These are phyloP conservation scores for Vanessa atalanta DNA, from an alignment of 1,140 invertebrate genomes.

Conservation along the genomic window DNA sequence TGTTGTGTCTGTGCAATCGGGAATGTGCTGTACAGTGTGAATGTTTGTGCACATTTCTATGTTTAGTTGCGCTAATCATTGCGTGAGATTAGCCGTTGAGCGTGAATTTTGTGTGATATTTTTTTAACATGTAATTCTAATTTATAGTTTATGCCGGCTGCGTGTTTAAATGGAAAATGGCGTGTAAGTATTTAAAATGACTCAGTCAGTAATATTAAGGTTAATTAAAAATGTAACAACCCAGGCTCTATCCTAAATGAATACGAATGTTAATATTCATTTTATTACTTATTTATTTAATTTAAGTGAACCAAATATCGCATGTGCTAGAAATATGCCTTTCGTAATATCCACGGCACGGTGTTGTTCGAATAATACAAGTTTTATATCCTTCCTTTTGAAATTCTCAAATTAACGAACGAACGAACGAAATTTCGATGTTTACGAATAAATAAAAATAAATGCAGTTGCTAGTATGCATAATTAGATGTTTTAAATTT, in stretches of 20 bases:
- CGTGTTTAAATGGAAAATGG: conserved; percentile 40
- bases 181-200: conserved; percentile 40
- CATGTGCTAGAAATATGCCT: no score
- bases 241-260: neutral
- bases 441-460: no score
- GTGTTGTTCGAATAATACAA: no score
- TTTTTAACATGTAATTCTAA: conserved; percentile 31
- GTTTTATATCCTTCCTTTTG: no score
- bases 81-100: conserved; percentile 41
- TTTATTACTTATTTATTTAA: no score
- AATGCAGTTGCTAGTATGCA: no score
- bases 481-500: no score
- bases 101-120: conserved; percentile 37
- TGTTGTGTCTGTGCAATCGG: conserved; percentile 14
- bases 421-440: no score
- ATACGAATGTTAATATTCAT: no score
- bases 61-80: conserved; percentile 43
- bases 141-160: conserved; percentile 36
- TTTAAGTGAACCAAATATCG: no score
- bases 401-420: no score
- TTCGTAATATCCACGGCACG: no score
- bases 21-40: conserved; percentile 5
- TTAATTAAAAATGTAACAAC: conserved; percentile 12
- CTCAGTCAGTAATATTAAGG: conserved; percentile 1
- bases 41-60: conserved; percentile 10